Evolutionary conservation across 2,888 invertebrate species (phyloP), one percentile per base, ranked within the genome.

Genomic region (Endomychus coccineus): DNA sequence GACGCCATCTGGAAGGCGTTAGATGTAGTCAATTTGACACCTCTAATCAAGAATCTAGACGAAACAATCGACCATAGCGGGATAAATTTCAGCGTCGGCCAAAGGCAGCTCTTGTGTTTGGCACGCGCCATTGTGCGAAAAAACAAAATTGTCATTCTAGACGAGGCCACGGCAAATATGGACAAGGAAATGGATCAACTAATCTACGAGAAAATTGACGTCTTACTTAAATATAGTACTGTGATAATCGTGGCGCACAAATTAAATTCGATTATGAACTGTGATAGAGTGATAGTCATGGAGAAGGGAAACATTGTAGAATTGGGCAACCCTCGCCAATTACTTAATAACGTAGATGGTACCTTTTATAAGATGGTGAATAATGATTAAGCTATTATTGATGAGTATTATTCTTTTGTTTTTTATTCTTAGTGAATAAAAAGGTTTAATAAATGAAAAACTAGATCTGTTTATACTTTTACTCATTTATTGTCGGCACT

Each of bases 1-100:
- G 73, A 74, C 9, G 73, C 81, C 38, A 64, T 94, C 1, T 91
- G 91, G 91, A 71, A 74, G 40, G 86, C 84, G 0, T 66, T 92
- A 14, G 84, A 86, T 45, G 83, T 87, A 66, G 80, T 82, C 33
- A 78, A 83, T 51, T 56, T 90, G 27, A 87, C 86, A 53, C 73
- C 77, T 28, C 72, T 74, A 0, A 73, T 86, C 22, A 60, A 65
- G 39, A 79, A 68, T 22, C 66, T 88, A 16, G 76, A 75, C 13
- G 33, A 34, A 5, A n/a, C n/a, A n/a, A n/a, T n/a, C n/a, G 12
- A 34, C 12, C 21, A 38, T n/a, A 22, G 9, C 10, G 27, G 15
- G 12, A 25, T n/a, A 7, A 39, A 29, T 30, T 13, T 39, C 5
- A 39, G 39, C 30, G 25, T 35, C 21, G 34, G 34, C 5, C 39